These are phyloP conservation scores for Lasioglossum vierecki DNA, from an alignment of 2,888 invertebrate genomes.

Conservation along the genomic window DNA sequence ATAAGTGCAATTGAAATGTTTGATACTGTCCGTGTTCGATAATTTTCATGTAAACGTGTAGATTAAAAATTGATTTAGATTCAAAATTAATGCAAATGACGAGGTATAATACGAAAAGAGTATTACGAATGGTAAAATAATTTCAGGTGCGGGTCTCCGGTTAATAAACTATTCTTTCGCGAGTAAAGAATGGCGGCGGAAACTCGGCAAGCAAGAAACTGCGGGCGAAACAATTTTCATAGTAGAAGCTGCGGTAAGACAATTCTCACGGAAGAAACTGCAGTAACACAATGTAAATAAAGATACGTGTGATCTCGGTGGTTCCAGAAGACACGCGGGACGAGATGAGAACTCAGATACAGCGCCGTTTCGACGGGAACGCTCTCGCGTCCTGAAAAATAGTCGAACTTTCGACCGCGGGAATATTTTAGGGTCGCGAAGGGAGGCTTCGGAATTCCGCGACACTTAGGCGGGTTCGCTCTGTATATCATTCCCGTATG, in stretches of 20 bases:
- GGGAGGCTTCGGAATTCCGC: slow-evolving; percentile 18
- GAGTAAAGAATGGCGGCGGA: not conserved
- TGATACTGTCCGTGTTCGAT: not conserved
- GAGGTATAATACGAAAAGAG: too few relatives aligned
- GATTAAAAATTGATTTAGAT: not conserved
- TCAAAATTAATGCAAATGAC: not conserved
- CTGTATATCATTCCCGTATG: slow-evolving; percentile 37
- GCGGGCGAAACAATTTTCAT: slow-evolving; percentile 6
- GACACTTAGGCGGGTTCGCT: slow-evolving; percentile 13
- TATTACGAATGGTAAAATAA: not conserved
- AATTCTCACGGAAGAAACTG: slow-evolving; percentile 2
- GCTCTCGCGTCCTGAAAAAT: slow-evolving; percentile 23
- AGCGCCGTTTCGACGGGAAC: not conserved
- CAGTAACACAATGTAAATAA: not conserved
- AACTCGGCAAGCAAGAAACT: not conserved
- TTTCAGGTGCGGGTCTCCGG: not conserved
- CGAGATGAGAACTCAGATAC: not conserved
- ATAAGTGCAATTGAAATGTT: not conserved
- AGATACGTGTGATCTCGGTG: slow-evolving; percentile 5
- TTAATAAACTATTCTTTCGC: not conserved
- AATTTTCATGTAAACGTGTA: too few relatives aligned
- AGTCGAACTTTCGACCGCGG: slow-evolving; percentile 28
- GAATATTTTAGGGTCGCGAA: slow-evolving; percentile 38
- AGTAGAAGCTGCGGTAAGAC: not conserved
- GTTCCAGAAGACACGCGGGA: not conserved